Evolutionary conservation across 2,113 vertebrate genomes (phyloP), one percentile per base, ranked within the genome.

Genomic region (Arenaria interpres): DNA sequence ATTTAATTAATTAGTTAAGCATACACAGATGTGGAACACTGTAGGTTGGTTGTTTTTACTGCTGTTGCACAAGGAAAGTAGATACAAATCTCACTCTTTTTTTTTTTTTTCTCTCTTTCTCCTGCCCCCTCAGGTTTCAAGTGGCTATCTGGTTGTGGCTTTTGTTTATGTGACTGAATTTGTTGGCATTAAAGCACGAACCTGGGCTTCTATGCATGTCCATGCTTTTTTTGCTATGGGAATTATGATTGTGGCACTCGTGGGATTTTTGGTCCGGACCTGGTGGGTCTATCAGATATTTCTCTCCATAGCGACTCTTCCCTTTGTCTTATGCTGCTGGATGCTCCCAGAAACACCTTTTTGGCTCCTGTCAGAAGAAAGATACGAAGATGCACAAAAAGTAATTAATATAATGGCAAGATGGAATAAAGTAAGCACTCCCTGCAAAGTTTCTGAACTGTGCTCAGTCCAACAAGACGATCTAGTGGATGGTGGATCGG

Each of bases 111-210:
- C 90, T 94, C 20, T 85, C 53, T 91, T 23, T 86, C 57, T 75
- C 84, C 79, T 89, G 89, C 56, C n/a, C 89, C 93, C 80, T 19
- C 97, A 99, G 99, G 98, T 98, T 71, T 98, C 98, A 74, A 99
- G 99, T 77, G 99, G 99, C 82, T 99, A 99, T 93, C 98, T 99
- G 54, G 99, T 99, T 93, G 99, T 99, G 94, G 99, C 98, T 81
- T 99, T 99, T 97, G 99, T 99, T 89, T 99, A 99, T 14, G 99
- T 99, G 91, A 99, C 99, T 24, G 99, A 99, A 97, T 99, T 99
- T 96, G 98, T 99, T 6, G 99, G 99, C 95, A 98, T 96, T 97
- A 99, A 99, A 94, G 98, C 98, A 60, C 99, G 99, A 95, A 99
- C 99, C 0, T 99, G 99, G 99, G 99, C 99, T 37, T 99, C 99